Percentiles rank a stretch among this genome's conserved stretches.
Evolutionary conservation across 2,797 vertebrate species (phyloP).

Genomic region (Carcharodon carcharias): DNA sequence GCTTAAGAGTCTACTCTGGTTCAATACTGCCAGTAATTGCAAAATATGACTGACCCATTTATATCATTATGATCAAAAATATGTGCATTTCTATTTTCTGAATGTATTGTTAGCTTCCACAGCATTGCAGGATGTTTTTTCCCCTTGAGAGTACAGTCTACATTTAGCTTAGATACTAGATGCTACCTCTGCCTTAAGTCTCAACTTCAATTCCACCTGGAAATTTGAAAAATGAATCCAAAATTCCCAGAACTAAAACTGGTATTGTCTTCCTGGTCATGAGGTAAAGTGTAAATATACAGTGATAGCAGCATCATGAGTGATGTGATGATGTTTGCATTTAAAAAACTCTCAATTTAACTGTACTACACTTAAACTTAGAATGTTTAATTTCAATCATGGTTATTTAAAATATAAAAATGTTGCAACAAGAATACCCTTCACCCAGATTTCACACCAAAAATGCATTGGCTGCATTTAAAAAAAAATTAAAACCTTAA

Average conservation of each 20-base stretch:
- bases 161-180: background rate
- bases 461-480: background rate
- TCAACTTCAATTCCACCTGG: background rate
- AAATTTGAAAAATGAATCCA: background rate
- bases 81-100: background rate
- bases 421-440: background rate
- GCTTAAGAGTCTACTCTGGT: background rate
- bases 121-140: background rate
- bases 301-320: background rate
- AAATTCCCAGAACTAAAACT: background rate
- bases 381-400: background rate
- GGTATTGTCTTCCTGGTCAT: background rate
- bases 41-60: background rate
- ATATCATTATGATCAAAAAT: background rate
- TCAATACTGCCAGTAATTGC: background rate
- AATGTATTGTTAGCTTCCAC: background rate
- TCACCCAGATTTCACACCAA: background rate
- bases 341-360: background rate
- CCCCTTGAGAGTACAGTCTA: background rate
- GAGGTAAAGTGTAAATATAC: background rate
- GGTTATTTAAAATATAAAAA: background rate
- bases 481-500: background rate
- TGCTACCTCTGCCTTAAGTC: background rate
- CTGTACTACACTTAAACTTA: background rate
- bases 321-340: background rate